phyloP scores from a whole-genome alignment of 2,113 vertebrate species.

The Glaucomys volans region DNA sequence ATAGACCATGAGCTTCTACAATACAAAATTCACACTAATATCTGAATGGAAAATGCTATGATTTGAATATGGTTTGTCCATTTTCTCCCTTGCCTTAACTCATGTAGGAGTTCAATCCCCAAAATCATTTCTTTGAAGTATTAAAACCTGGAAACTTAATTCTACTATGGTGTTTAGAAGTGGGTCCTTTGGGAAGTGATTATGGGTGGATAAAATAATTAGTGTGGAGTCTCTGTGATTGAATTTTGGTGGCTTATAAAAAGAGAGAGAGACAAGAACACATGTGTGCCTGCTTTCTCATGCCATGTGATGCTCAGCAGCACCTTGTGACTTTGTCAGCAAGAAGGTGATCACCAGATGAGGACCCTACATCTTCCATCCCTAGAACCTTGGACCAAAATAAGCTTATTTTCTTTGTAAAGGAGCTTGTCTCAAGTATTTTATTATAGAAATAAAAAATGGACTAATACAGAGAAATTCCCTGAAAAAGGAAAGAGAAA shows the following conservation, averaged over 20 bases:
- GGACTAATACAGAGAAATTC: background rate
- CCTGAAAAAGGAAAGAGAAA: background rate
- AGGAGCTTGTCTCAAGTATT: background rate
- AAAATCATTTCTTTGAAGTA: background rate
- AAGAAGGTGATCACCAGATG: background rate
- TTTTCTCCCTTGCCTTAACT: background rate
- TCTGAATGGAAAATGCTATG: background rate
- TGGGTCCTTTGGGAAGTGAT: background rate
- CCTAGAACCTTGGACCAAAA: background rate
- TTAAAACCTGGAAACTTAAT: background rate
- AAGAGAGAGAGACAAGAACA: background rate
- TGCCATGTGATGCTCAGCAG: background rate
- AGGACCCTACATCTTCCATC: background rate
- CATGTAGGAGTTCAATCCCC: background rate
- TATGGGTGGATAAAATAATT: background rate
- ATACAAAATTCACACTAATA: slow-evolving; percentile 33
- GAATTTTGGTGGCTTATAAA: background rate
- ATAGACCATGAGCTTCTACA: slow-evolving; percentile 31
- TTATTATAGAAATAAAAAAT: background rate
- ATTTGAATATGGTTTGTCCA: background rate
- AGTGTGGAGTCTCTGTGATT: background rate
- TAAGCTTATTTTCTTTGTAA: background rate
- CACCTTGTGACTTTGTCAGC: background rate
- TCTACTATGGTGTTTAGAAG: background rate
- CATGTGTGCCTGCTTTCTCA: too few species aligned